Conservation (phyloP, 2,797 vertebrate species). For the Rhynchotus rufescens region DNA sequence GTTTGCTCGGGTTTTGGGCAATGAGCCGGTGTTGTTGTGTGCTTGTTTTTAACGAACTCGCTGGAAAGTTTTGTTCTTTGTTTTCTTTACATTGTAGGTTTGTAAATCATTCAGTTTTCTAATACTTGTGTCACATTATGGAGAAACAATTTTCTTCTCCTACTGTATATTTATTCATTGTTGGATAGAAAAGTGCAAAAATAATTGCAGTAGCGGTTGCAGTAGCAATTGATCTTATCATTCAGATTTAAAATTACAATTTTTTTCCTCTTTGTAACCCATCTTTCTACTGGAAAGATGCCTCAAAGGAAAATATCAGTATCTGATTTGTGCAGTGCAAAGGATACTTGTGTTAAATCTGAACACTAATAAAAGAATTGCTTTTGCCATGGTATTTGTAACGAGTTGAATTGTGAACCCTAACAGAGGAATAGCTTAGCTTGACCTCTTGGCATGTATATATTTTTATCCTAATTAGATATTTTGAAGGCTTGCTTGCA, state of each 20-base stretch:
- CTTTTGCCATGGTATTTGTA: constrained; percentile 52
- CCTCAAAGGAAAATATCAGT: neutral
- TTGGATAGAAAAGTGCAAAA: neutral
- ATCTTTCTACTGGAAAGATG: neutral
- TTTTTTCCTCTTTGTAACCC: neutral
- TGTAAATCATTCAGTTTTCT: neutral
- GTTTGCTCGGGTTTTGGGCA: neutral
- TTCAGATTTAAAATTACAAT: neutral
- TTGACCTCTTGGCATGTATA: constrained; percentile 53
- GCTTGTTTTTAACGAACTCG: neutral
- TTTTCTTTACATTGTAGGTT: neutral
- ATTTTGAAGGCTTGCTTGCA: constrained; percentile 51
- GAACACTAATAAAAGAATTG: neutral
- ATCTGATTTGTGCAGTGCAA: neutral
- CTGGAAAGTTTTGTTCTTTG: neutral
- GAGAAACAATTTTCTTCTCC: neutral
- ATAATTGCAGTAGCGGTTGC: neutral
- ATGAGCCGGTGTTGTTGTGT: neutral
- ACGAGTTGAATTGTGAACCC: constrained; percentile 47
- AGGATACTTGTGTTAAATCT: constrained; percentile 20
- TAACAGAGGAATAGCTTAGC: constrained; percentile 46
- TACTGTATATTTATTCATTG: neutral
- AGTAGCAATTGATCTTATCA: neutral
- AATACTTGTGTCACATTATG: neutral
- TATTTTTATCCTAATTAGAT: constrained; percentile 52